Evolutionary conservation across 1,140 invertebrate genomes (phyloP).

Genomic region (Pectinophora gossypiella): DNA sequence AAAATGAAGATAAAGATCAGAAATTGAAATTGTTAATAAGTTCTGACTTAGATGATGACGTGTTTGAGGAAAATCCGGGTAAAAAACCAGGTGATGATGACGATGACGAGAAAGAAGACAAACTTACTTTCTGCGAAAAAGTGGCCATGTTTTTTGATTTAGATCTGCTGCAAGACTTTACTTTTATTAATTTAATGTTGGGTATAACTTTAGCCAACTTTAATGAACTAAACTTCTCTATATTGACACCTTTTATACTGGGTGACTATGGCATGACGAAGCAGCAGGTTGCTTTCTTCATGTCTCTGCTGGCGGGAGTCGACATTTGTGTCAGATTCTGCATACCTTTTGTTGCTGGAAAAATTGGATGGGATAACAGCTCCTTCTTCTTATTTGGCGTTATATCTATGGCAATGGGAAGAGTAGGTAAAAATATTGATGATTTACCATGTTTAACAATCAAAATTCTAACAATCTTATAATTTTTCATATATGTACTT

Average conservation of each 20-base stretch:
- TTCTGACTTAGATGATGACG: conserved; percentile 32
- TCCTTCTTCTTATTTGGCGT: conserved; percentile 82
- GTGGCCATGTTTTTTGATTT: conserved; percentile 80
- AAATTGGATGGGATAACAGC: conserved; percentile 79
- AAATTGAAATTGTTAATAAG: conserved; percentile 46
- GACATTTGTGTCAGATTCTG: conserved; percentile 78
- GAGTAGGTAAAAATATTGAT: too few species aligned
- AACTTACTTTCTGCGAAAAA: conserved; percentile 69
- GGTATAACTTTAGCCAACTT: conserved; percentile 82
- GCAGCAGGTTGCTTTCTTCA: conserved; percentile 76
- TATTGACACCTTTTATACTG: conserved; percentile 82
- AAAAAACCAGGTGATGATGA: background rate
- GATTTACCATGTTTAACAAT: too few species aligned
- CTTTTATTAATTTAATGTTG: conserved; percentile 81
- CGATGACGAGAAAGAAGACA: conserved; percentile 41
- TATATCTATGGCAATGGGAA: conserved; percentile 77
- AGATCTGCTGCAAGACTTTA: conserved; percentile 79
- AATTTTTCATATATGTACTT: too few species aligned
- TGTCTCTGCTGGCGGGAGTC: conserved; percentile 77
- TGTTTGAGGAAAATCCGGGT: conserved; percentile 34
- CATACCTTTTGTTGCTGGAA: conserved; percentile 79
- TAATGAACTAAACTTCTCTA: conserved; percentile 82
- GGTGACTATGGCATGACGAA: conserved; percentile 77
- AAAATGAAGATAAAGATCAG: conserved; percentile 41
- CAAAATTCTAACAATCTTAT: too few species aligned